These are phyloP conservation scores for Heterodera carotae DNA, from an alignment of 1,140 invertebrate species.

Conservation along the genomic window DNA sequence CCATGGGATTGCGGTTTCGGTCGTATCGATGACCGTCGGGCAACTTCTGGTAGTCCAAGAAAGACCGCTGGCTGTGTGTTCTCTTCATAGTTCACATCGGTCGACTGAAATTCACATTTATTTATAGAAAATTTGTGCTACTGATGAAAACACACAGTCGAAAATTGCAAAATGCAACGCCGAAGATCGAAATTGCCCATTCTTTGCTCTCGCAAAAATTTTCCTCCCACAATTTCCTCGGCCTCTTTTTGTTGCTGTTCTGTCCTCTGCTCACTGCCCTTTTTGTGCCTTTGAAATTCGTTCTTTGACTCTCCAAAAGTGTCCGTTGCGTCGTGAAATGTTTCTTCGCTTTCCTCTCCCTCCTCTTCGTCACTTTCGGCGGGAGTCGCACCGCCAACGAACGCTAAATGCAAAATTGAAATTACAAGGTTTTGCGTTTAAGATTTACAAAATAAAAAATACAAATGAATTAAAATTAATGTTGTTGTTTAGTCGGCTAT, in stretches of 20 bases:
- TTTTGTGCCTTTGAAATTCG: background rate
- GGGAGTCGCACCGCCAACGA: conserved; percentile 44
- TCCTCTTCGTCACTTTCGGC: conserved; percentile 76
- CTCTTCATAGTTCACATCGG: background rate
- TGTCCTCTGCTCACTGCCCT: background rate
- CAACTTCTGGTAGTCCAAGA: background rate
- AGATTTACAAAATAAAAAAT: no score
- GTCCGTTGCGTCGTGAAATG: conserved; percentile 82
- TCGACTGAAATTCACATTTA: background rate
- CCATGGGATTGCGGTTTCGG: conserved; percentile 70
- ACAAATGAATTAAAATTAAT: no score
- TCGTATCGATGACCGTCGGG: conserved; percentile 51
- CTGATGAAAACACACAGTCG: background rate
- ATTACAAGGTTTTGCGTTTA: no score
- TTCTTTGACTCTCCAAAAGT: conserved; percentile 14
- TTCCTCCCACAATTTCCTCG: no score
- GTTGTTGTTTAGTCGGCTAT: no score
- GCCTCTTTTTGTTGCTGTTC: conserved; percentile 27
- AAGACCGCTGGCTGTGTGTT: conserved; percentile 16
- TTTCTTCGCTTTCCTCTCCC: conserved; percentile 87
- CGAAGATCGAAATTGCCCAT: conserved; percentile 10
- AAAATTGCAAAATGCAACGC: background rate
- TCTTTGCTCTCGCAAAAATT: no score
- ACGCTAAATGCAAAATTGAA: conserved; percentile 29
- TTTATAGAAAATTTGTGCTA: background rate